A percentile compares a stretch with the other conserved stretches of the same genome.
These are phyloP conservation scores for Hippasteria phrygiana DNA, from an alignment of 53 echinoderm and acorn worm species.

Conservation along the genomic window DNA sequence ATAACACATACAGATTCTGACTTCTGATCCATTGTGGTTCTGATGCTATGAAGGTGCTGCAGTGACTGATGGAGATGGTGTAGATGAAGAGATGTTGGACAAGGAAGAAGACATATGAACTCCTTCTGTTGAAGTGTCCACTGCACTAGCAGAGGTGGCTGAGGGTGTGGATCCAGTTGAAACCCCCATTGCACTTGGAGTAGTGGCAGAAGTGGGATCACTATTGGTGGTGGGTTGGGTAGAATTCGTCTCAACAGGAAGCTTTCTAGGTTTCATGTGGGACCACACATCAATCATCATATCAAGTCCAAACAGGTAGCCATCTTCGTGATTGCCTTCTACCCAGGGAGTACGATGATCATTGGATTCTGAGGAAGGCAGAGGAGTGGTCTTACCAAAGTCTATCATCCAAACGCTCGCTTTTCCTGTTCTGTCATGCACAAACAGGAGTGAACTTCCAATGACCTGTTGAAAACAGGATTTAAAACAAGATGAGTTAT, in stretches of 20 bases:
- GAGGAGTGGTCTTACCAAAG: constrained; percentile 96
- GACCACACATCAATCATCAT: constrained; percentile 91
- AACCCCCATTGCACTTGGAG: neutral
- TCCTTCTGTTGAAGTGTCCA: constrained; percentile 11
- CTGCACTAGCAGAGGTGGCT: neutral
- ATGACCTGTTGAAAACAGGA: constrained; percentile 73
- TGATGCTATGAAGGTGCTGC: constrained; percentile 49
- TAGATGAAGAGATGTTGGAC: neutral
- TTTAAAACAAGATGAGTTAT: neutral
- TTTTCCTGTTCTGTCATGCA: constrained; percentile 91
- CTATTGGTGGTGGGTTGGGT: constrained; percentile 6
- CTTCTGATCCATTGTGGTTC: neutral
- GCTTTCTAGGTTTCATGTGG: constrained; percentile 61
- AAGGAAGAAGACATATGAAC: constrained; percentile 5
- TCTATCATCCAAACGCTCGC: constrained; percentile 99
- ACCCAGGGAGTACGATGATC: constrained; percentile 97
- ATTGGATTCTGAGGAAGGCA: constrained; percentile 72
- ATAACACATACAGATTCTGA: neutral
- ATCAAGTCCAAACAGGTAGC: constrained; percentile 96
- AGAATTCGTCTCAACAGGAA: constrained; percentile 3
- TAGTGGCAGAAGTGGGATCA: constrained; percentile 12
- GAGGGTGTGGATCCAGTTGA: neutral
- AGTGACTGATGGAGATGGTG: constrained; percentile 22
- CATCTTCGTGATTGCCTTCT: constrained; percentile 97
- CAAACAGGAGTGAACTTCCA: constrained; percentile 95